These are phyloP conservation scores for Bombus difficillimus DNA, from an alignment of 1,140 invertebrate species.

Conservation along the genomic window DNA sequence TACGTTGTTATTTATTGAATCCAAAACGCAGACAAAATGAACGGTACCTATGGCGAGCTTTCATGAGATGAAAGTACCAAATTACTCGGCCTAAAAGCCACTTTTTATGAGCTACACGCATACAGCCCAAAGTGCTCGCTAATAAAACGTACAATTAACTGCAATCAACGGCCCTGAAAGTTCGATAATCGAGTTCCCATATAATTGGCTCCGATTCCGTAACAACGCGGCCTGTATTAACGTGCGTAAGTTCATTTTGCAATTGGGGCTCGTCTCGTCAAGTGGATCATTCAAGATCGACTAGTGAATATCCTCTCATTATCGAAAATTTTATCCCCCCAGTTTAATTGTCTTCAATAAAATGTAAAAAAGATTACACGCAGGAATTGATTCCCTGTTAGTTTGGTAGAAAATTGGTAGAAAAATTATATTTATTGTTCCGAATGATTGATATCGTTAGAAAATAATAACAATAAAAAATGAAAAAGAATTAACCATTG, in stretches of 20 bases:
- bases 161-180: constrained; percentile 42
- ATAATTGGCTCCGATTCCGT: constrained; percentile 53
- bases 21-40: not conserved
- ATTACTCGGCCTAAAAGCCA: constrained; percentile 43
- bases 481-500: not conserved
- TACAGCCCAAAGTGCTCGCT: constrained; percentile 34
- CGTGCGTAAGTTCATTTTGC: constrained; percentile 33
- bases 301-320: not conserved
- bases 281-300: not conserved
- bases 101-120: constrained; percentile 45
- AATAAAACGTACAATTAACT: constrained; percentile 66
- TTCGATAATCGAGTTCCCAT: constrained; percentile 57
- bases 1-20: not conserved
- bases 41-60: not conserved
- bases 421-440: no score
- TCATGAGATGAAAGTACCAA: constrained; percentile 23
- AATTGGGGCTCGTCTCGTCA: not conserved
- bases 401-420: no score
- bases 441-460: not conserved
- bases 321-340: not conserved
- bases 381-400: no score
- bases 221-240: constrained; percentile 33
- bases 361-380: not conserved
- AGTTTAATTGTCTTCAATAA: no score
- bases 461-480: not conserved